Conservation (phyloP, 2,797 vertebrate species). For the Saxicola maurus region DNA sequence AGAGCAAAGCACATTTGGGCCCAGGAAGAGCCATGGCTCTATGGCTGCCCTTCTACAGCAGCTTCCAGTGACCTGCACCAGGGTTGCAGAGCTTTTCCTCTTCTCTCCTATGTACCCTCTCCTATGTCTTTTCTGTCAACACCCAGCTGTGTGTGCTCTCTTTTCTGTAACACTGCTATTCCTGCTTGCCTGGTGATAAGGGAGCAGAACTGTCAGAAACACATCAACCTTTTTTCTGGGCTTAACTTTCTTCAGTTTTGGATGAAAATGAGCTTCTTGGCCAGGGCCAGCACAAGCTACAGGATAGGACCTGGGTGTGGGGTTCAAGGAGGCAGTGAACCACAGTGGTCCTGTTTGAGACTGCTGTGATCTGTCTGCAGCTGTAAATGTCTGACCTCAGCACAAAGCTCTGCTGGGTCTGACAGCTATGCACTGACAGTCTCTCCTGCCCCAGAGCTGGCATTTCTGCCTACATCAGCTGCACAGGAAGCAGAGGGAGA, state of each 20-base stretch:
- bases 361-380: background rate
- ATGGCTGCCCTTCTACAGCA: background rate
- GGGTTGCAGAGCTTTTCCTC: background rate
- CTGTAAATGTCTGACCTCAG: background rate
- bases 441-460: background rate
- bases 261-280: background rate
- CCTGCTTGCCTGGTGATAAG: background rate
- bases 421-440: background rate
- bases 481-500: background rate
- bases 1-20: background rate
- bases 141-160: rapidly evolving
- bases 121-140: background rate
- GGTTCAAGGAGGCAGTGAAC: background rate
- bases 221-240: background rate
- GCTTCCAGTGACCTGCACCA: background rate
- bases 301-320: background rate
- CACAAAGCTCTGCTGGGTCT: background rate
- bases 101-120: rapidly evolving
- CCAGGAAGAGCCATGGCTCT: rapidly evolving
- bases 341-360: background rate
- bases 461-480: background rate
- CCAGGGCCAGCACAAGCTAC: background rate
- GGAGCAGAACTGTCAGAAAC: background rate
- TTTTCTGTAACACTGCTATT: background rate
- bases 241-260: background rate